phyloP scores from a whole-genome alignment of 2,797 vertebrate species.

The Dendrocincla tyrannina region DNA sequence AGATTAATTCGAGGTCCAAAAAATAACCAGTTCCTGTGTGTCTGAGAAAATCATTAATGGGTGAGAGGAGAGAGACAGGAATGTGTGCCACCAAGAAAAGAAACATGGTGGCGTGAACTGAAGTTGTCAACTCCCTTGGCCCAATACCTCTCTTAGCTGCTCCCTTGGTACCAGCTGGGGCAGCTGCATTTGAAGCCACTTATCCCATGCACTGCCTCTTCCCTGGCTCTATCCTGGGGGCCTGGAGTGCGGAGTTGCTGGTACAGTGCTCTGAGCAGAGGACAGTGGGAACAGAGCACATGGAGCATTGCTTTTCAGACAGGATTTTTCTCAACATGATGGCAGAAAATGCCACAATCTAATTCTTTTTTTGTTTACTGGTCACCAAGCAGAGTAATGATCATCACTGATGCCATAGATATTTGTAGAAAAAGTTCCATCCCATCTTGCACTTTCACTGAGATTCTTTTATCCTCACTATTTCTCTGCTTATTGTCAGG shows the following conservation, averaged over 20 bases:
- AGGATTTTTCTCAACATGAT: not conserved
- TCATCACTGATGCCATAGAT: not conserved
- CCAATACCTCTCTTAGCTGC: not conserved
- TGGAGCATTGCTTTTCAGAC: not conserved
- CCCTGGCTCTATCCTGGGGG: not conserved
- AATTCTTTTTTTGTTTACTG: not conserved
- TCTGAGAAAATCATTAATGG: not conserved
- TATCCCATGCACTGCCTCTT: fast-evolving
- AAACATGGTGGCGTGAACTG: not conserved
- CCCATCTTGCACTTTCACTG: not conserved
- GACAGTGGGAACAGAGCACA: not conserved
- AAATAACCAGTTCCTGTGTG: not conserved
- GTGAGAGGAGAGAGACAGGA: not conserved
- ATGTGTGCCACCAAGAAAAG: not conserved
- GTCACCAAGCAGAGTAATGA: not conserved
- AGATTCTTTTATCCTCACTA: not conserved
- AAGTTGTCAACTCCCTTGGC: not conserved
- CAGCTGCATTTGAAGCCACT: not conserved
- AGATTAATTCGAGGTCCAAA: not conserved
- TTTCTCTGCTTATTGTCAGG: not conserved
- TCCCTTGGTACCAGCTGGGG: not conserved
- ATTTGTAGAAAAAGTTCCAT: not conserved
- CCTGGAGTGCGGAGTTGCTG: not conserved
- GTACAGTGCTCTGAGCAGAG: not conserved
- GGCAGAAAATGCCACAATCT: not conserved